These are phyloP conservation scores for Neoniphon sammara DNA, from an alignment of 2,797 vertebrate genomes.

Conservation along the genomic window DNA sequence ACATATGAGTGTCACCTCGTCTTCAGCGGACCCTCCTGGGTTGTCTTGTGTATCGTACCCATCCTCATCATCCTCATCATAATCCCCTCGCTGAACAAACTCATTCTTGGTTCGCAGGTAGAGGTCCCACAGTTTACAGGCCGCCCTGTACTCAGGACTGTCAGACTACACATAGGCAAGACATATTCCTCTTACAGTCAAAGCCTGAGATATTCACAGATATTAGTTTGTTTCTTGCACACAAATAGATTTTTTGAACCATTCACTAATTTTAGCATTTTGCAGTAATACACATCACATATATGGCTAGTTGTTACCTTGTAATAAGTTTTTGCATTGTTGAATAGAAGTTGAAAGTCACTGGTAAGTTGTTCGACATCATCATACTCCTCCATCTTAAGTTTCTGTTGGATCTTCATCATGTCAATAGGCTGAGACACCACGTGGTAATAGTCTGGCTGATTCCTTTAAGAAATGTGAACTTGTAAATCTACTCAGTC, in stretches of 20 bases:
- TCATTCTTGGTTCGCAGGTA: conserved; percentile 97
- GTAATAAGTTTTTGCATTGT: conserved; percentile 97
- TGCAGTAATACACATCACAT: not conserved
- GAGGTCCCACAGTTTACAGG: conserved; percentile 98
- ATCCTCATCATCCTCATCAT: conserved; percentile 96
- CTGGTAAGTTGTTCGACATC: conserved; percentile 94
- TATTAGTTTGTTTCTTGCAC: not conserved
- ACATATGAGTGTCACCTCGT: conserved; percentile 79
- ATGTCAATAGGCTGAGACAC: conserved; percentile 99
- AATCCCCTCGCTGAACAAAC: conserved; percentile 95
- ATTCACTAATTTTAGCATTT: not conserved
- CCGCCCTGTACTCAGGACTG: conserved; percentile 94
- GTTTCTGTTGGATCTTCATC: conserved; percentile 99
- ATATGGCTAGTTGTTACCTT: conserved; percentile 83
- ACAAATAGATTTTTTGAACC: not conserved
- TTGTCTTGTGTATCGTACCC: conserved; percentile 89
- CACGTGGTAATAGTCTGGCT: conserved; percentile 98
- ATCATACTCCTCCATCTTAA: conserved; percentile 99
- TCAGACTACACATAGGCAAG: conserved; percentile 83
- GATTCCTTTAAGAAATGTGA: conserved; percentile 85
- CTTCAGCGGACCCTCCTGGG: conserved; percentile 87
- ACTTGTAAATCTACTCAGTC: not conserved
- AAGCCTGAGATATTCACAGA: not conserved
- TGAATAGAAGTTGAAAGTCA: conserved; percentile 97
- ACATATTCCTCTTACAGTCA: not conserved